Evolutionary conservation across 2,888 invertebrate genomes (phyloP), one percentile per base, ranked within the genome.

Genomic region (Zygothrica quintamaculata): DNA sequence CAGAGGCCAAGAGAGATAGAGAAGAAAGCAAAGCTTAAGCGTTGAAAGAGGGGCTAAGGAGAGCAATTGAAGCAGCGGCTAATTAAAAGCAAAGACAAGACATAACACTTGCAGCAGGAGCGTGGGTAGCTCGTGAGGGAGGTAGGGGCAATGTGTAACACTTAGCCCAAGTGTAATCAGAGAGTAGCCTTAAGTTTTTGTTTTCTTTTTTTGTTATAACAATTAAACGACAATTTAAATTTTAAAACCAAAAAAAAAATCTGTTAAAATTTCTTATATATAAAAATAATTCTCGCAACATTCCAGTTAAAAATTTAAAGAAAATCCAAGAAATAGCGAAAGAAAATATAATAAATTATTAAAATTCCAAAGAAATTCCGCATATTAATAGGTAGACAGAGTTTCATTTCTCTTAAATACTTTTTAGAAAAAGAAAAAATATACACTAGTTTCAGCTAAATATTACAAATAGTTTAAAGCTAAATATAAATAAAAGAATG

Each of bases 81-180:
- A 82, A 82, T 82, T 82, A 82, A 79, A 82, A 82, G 85, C 67
- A 79, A 81, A 82, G 84, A 74, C 59, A 74, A 57, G 9, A 39
- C 12, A 62, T 46, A 58, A 53, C 25, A 37, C 15, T 50, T 53
- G 18, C 6, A 36, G 16, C 13, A 15, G 22, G 18, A 16, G 9
- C 15, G 7, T 1, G 11, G 1, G 3, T 9, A 13, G 2, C n/a
- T 29, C 8, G 0, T 12, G 15, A 15, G 31, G n/a, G 0, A n/a
- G n/a, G n/a, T n/a, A n/a, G 51, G 36, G 58, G 56, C 52, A n/a
- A n/a, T n/a, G 67, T 72, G 67, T 33, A 72, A 72, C 59, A 72
- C 59, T 67, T 52, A 56, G 67, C 52, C 50, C 43, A 53, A 73
- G 68, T 73, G 79, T 79, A 79, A 79, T 82, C 71, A 79, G 79